A percentile compares a stretch with the other conserved stretches of the same genome.
These are phyloP conservation scores for Alosa alosa DNA, from an alignment of 2,113 vertebrate genomes.

Conservation along the genomic window DNA sequence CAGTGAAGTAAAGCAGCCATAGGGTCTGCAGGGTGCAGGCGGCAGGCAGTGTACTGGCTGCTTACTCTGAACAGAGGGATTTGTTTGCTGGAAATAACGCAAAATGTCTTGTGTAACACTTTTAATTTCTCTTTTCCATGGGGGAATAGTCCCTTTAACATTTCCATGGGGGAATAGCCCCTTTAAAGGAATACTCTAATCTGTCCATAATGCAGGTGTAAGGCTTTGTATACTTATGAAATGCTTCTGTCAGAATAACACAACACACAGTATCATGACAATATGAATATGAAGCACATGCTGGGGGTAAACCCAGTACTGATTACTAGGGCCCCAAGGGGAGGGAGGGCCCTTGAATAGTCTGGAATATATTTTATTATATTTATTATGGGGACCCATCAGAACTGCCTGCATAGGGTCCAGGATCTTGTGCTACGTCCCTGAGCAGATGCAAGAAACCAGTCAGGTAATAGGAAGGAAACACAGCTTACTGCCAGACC, in stretches of 20 bases:
- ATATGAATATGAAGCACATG: background rate
- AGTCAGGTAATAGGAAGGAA: background rate
- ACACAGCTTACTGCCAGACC: background rate
- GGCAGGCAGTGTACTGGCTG: background rate
- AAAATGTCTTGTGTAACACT: background rate
- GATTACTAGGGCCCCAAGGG: too few species aligned
- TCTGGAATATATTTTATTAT: too few species aligned
- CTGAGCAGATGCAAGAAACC: background rate
- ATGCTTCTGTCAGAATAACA: too few species aligned
- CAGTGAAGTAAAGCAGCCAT: background rate
- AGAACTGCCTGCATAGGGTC: too few species aligned
- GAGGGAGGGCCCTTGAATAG: too few species aligned
- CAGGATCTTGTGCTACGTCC: too few species aligned
- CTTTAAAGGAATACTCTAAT: background rate
- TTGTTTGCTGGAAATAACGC: background rate
- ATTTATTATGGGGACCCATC: too few species aligned
- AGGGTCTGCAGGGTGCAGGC: background rate
- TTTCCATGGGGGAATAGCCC: background rate
- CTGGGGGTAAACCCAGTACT: too few species aligned
- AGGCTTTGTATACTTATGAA: background rate
- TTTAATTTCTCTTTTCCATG: background rate
- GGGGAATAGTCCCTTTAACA: too few species aligned
- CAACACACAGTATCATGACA: background rate
- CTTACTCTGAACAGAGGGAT: background rate
- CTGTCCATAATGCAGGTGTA: background rate